Evolutionary conservation across 2,888 invertebrate genomes (phyloP), one percentile per base, ranked within the genome.

Genomic region (Callinectes sapidus): DNA sequence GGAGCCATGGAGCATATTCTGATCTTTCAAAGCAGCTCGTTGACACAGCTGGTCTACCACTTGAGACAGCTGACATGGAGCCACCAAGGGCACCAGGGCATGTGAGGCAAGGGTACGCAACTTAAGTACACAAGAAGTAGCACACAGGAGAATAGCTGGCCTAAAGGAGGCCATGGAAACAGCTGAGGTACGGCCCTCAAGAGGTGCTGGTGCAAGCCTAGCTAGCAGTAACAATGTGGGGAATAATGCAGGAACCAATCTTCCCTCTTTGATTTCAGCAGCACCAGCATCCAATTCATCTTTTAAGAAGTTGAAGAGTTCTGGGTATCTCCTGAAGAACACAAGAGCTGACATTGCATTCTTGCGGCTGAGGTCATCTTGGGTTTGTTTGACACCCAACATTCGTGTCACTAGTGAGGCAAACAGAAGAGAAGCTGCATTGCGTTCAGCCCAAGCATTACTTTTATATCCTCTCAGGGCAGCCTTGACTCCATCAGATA

Each of bases 341-440:
- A 98, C 97, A 93, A 97, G 95, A 0, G 96, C 96, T 54, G 96
- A 96, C 95, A 96, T 96, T 54, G 96, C 95, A 94, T 96, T 96
- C 92, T 95, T 95, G 32, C 95, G 96, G 23, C 95, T 95, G 61
- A 95, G 95, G 91, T 96, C 96, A 95, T 97, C 88, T 97, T 97
- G 48, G 81, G 95, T 95, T 87, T 96, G 95, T 93, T 96, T 96
- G 35, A 98, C 98, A 2, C 99, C 99, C 96, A 99, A 99, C 95
- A 98, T 97, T 94, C 99, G 96, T 87, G 97, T 97, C 95, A 98
- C 97, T 66, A 99, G 96, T 3, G 98, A 97, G 94, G 98, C 97
- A 95, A 98, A 97, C 90, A 99, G 96, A 91, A 99, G 96, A 0
- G 98, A 98, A 0, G 98, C 97, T 0, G 98, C 97, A 96, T 99